Percentiles rank a stretch among this genome's conserved stretches.
These are phyloP conservation scores for Phania funesta DNA, from an alignment of 2,888 invertebrate species.

Conservation along the genomic window DNA sequence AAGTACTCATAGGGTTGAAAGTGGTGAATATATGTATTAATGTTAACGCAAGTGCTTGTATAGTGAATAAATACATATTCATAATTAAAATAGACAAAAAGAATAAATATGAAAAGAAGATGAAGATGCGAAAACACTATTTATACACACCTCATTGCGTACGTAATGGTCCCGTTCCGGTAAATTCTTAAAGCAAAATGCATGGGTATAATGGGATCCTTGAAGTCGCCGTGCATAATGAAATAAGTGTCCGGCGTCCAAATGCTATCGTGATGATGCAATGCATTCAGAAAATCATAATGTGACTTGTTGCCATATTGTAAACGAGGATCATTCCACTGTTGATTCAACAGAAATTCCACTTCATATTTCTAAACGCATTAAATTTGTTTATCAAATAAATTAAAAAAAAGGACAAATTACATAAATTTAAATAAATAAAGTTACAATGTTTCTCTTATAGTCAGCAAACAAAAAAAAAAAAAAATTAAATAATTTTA, in stretches of 20 bases:
- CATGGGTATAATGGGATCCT: constrained; percentile 95
- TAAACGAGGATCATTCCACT: constrained; percentile 95
- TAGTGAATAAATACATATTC: neutral
- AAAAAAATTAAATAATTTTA: neutral
- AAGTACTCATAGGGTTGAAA: neutral
- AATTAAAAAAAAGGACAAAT: neutral
- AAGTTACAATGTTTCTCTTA: neutral
- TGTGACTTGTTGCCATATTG: constrained; percentile 93
- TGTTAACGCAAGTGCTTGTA: neutral
- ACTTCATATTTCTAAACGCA: constrained; percentile 94
- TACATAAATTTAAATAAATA: constrained; percentile 4
- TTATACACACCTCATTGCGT: constrained; percentile 89
- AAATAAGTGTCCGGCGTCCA: constrained; percentile 98
- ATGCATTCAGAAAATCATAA: constrained; percentile 94
- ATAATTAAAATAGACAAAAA: neutral
- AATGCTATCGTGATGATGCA: constrained; percentile 94
- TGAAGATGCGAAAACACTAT: neutral
- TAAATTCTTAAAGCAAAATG: constrained; percentile 96
- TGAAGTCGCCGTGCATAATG: constrained; percentile 98
- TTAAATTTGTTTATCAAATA: constrained; percentile 15
- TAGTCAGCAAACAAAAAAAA: neutral
- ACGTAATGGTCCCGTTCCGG: constrained; percentile 95
- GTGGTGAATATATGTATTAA: neutral
- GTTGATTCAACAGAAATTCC: constrained; percentile 95
- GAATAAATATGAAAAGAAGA: neutral